These are phyloP conservation scores for Norana najaformis DNA, from an alignment of 2,888 invertebrate species.

Conservation along the genomic window DNA sequence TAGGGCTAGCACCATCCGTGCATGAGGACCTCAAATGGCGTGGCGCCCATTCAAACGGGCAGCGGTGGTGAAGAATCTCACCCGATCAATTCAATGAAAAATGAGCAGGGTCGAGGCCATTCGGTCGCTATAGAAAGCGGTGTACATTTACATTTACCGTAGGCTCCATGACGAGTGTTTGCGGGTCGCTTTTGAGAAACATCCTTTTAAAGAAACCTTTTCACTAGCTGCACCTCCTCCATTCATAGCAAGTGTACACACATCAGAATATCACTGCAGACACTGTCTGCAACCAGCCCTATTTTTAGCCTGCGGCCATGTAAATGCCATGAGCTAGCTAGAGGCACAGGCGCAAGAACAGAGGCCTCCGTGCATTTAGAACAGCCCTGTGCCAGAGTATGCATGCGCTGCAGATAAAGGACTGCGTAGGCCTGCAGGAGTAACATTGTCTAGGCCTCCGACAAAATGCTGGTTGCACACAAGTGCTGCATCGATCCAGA, in stretches of 20 bases:
- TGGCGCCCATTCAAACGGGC: no score
- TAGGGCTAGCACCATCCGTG: no score
- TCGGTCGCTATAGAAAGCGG: no score
- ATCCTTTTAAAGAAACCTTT: neutral
- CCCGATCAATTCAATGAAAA: no score
- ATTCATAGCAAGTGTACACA: neutral
- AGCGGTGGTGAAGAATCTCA: no score
- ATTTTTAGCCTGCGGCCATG: neutral
- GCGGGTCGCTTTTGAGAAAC: neutral
- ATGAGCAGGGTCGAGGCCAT: no score
- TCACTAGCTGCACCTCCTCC: neutral
- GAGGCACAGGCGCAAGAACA: neutral
- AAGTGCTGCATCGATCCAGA: neutral
- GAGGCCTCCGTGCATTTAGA: neutral
- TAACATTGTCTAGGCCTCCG: slow-evolving; percentile 6
- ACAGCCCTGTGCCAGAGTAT: neutral
- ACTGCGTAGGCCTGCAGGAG: neutral
- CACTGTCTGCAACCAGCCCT: neutral
- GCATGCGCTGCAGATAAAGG: neutral
- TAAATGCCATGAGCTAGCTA: neutral
- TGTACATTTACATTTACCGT: no score
- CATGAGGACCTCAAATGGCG: no score
- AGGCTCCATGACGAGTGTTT: neutral
- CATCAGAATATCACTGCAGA: neutral
- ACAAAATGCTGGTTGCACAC: neutral